These are phyloP conservation scores for Agriopis leucophaearia DNA, from an alignment of 2,888 invertebrate species.

Conservation along the genomic window DNA sequence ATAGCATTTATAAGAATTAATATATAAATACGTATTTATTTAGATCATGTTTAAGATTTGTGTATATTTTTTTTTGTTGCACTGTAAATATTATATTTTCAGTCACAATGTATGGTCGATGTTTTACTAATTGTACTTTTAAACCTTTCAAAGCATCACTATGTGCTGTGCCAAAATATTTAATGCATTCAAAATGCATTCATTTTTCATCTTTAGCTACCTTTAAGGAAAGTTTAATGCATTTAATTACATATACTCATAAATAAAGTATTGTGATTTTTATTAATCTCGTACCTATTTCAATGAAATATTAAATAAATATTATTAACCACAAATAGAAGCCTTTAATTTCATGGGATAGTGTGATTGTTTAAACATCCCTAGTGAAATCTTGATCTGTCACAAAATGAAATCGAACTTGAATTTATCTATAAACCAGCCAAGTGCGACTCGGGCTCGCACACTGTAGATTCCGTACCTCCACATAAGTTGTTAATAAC, in stretches of 20 bases:
- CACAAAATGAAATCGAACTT: too few species aligned
- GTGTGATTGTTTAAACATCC: background rate
- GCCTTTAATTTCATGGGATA: background rate
- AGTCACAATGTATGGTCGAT: background rate
- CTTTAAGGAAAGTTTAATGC: slow-evolving; percentile 25
- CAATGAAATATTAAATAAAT: slow-evolving; percentile 29
- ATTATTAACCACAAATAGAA: slow-evolving; percentile 1
- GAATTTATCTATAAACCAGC: too few species aligned
- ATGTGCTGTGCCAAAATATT: slow-evolving; percentile 35
- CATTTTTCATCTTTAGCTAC: slow-evolving; percentile 13
- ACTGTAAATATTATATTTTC: slow-evolving; percentile 41
- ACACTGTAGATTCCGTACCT: too few species aligned
- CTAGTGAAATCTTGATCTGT: background rate
- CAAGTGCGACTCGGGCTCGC: too few species aligned
- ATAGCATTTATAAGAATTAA: slow-evolving; percentile 8
- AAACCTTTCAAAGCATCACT: slow-evolving; percentile 20
- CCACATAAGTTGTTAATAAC: too few species aligned
- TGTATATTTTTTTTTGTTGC: slow-evolving; percentile 28
- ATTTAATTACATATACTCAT: slow-evolving; percentile 30
- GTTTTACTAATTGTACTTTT: background rate
- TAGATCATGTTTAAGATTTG: slow-evolving; percentile 12
- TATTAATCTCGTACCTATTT: slow-evolving; percentile 21
- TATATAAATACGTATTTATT: background rate
- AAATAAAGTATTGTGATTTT: slow-evolving; percentile 24
- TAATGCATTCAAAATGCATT: slow-evolving; percentile 29